These are phyloP conservation scores for Aptenodytes patagonicus DNA, from an alignment of 2,113 vertebrate genomes.

Conservation along the genomic window DNA sequence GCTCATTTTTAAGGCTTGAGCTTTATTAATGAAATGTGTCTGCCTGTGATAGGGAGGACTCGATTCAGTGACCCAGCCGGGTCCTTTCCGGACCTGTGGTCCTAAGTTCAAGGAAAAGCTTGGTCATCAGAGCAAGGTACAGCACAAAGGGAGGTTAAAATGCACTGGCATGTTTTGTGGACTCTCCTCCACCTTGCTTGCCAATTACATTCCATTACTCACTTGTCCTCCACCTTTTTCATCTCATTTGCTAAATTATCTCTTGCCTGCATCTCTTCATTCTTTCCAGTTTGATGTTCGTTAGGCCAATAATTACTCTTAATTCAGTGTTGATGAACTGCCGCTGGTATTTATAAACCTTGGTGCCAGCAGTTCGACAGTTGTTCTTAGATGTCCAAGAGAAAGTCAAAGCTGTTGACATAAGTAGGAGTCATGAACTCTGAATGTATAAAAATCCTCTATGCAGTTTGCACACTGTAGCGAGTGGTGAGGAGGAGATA, in stretches of 20 bases:
- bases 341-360: neutral
- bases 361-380: neutral
- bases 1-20: neutral
- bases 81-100: neutral
- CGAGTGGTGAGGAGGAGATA: neutral
- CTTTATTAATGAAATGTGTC: neutral
- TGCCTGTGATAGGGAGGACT: neutral
- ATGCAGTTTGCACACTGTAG: neutral
- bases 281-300: neutral
- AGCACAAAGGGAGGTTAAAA: neutral
- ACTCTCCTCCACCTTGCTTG: neutral
- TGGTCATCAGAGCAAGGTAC: neutral
- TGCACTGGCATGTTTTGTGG: neutral
- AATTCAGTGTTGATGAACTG: slow-evolving; percentile 18
- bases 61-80: neutral
- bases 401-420: slow-evolving; percentile 29
- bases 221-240: neutral
- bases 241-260: neutral
- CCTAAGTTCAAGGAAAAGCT: neutral
- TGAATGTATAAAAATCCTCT: neutral
- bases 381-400: slow-evolving; percentile 17
- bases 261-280: slow-evolving; percentile 9
- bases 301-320: slow-evolving; percentile 11
- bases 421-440: slow-evolving; percentile 7
- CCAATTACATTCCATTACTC: neutral